phyloP scores from a whole-genome alignment of 2,888 invertebrate species.

The Leptinotarsa juncta region DNA sequence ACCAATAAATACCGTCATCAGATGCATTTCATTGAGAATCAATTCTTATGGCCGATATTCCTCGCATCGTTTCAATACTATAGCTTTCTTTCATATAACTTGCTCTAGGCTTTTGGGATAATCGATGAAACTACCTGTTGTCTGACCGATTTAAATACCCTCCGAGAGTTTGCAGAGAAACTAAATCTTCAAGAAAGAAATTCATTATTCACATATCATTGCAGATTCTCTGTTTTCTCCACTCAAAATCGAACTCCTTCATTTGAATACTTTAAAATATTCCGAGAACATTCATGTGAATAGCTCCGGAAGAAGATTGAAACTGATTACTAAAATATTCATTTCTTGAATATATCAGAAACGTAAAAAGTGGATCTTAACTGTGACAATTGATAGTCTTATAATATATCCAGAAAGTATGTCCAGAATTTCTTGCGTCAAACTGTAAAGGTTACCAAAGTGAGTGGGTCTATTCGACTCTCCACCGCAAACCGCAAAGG shows the following conservation, averaged over 20 bases:
- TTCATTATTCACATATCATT: neutral
- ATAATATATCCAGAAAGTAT: too few species aligned
- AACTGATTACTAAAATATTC: too few species aligned
- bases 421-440: too few species aligned
- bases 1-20: slow-evolving; percentile 3
- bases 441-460: too few species aligned
- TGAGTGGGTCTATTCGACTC: too few species aligned
- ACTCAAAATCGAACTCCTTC: neutral
- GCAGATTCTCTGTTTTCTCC: neutral
- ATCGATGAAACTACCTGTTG: slow-evolving; percentile 20
- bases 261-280: neutral
- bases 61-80: slow-evolving; percentile 1
- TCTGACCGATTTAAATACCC: slow-evolving; percentile 4
- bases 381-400: too few species aligned
- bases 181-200: slow-evolving; percentile 7
- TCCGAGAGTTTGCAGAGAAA: slow-evolving; percentile 2
- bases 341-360: too few species aligned
- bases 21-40: slow-evolving; percentile 4
- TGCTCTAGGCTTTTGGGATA: neutral
- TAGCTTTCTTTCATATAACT: neutral
- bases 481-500: too few species aligned
- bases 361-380: too few species aligned
- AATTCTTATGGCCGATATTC: neutral
- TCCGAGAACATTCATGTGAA: too few species aligned
- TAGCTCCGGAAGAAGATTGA: too few species aligned